phyloP scores from a whole-genome alignment of 2,888 invertebrate genomes.

The Camponotus fellah region DNA sequence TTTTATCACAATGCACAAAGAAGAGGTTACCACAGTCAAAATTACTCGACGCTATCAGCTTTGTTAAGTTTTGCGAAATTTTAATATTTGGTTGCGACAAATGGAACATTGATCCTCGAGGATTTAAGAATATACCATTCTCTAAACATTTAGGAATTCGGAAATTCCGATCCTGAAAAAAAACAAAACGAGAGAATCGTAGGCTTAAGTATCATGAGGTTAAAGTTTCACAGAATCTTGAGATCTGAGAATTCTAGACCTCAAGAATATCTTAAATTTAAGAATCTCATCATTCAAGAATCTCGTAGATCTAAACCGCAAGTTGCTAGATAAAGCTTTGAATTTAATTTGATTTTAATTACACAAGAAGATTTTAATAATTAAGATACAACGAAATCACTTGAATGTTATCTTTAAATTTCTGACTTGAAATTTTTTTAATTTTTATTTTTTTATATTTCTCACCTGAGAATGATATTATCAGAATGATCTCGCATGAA shows the following conservation, averaged over 20 bases:
- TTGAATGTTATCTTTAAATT: conserved; percentile 12
- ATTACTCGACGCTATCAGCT: neutral
- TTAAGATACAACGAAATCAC: neutral
- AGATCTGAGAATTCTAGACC: neutral
- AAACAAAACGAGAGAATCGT: neutral
- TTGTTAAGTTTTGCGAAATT: neutral
- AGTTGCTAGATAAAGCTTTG: neutral
- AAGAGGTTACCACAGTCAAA: neutral
- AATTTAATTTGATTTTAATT: neutral
- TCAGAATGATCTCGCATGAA: neutral
- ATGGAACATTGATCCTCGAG: neutral
- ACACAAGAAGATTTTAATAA: neutral
- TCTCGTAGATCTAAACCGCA: neutral
- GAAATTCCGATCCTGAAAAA: conserved; percentile 17
- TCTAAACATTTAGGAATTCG: conserved; percentile 6
- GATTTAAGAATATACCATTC: neutral
- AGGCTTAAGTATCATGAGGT: neutral
- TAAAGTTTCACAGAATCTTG: neutral
- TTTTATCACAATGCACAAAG: neutral
- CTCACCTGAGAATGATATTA: neutral
- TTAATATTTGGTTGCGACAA: neutral
- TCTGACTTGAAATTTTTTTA: neutral
- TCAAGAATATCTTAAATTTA: neutral
- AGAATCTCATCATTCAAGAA: neutral
- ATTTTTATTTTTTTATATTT: conserved; percentile 7